A percentile compares a stretch with the other conserved stretches of the same genome.
phyloP scores from a whole-genome alignment of 2,797 vertebrate species.

The Ctenopoma multispine region DNA sequence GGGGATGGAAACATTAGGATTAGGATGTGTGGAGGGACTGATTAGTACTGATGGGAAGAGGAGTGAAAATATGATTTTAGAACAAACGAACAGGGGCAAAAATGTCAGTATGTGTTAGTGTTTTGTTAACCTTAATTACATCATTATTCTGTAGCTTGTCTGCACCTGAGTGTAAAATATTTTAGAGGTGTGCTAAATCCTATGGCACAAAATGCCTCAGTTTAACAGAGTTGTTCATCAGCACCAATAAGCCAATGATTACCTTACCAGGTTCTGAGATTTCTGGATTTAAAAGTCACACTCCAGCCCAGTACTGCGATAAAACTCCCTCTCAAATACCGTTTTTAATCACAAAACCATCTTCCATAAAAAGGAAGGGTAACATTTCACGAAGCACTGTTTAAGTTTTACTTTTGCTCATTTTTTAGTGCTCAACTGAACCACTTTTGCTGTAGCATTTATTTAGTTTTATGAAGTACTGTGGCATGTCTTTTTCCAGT shows the following conservation, averaged over 20 bases:
- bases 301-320: constrained; percentile 5
- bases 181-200: constrained; percentile 51
- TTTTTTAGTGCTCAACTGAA: constrained; percentile 18
- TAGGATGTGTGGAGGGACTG: constrained; percentile 53
- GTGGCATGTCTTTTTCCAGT: not conserved
- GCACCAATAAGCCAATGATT: constrained; percentile 22
- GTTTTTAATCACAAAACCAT: constrained; percentile 25
- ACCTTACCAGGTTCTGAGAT: constrained; percentile 33
- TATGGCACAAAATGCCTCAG: not conserved
- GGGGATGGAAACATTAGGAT: constrained; percentile 43
- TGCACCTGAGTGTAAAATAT: constrained; percentile 28
- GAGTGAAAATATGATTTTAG: constrained; percentile 30
- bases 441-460: constrained; percentile 5
- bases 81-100: constrained; percentile 31
- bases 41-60: constrained; percentile 55
- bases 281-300: constrained; percentile 19
- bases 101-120: constrained; percentile 16
- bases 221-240: constrained; percentile 30
- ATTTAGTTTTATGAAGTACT: not conserved
- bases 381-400: constrained; percentile 11
- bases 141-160: constrained; percentile 24
- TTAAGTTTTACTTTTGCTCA: constrained; percentile 17
- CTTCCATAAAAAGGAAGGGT: not conserved
- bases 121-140: constrained; percentile 2
- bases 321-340: constrained; percentile 10